Evolutionary conservation across 2,113 vertebrate species (phyloP), one percentile per base, ranked within the genome.

Genomic region (Petroica traversi): DNA sequence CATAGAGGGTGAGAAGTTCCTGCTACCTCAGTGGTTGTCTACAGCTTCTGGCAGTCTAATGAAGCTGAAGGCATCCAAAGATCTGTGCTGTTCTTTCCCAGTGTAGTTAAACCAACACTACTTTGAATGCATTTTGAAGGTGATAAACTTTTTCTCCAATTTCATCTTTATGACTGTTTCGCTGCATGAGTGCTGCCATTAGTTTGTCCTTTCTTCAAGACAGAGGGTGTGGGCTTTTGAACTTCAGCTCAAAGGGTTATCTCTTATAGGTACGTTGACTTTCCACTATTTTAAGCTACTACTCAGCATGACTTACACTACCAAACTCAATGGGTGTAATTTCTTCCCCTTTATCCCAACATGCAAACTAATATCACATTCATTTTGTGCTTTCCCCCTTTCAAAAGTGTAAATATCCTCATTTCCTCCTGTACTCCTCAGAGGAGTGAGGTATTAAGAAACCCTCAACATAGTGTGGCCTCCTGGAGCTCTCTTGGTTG

Each of bases 171-270:
- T 23, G 20, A 58, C 45, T 79, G 4, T 17, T 26, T 45, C 12
- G 18, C 5, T 68, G 29, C 33, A 74, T 58, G 8, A 48, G 0
- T 16, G 15, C 5, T 74, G 43, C 7, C 11, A 28, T 52, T 69
- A 4, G 2, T 38, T 76, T 46, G 3, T 43, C 10, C 59, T 68
- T 64, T 41, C 59, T 73, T 57, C 36, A 73, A 12, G 38, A 54
- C 3, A 33, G 36, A 28, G 33, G 18, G 25, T 8, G 5, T 8
- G 5, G 4, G n/a, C 26, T 63, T 76, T 80, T 25, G 34, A 75
- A 73, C 7, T 5, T 75, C 23, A 7, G 0, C 25, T 46, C 38
- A 26, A 26, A 54, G 24, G 5, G 38, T 51, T 1, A 0, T 29
- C 8, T 34, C 6, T 20, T 49, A 54, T 0, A 6, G 5, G 48